Evolutionary conservation across 2,113 vertebrate genomes (phyloP).

Genomic region (Rostratula benghalensis): DNA sequence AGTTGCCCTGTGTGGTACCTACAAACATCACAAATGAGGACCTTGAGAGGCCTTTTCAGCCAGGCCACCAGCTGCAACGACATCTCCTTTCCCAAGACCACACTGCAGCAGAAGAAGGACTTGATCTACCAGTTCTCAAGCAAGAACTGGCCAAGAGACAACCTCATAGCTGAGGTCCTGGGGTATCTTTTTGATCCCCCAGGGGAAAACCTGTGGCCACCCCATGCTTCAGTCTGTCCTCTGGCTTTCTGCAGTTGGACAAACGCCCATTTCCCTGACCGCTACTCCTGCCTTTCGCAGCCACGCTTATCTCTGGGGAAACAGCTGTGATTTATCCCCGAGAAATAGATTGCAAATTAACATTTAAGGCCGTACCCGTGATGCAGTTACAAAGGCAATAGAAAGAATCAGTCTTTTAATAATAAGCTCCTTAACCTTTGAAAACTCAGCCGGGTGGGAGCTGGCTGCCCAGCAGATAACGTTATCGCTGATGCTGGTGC

Average conservation of each 20-base stretch:
- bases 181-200: not conserved
- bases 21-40: not conserved
- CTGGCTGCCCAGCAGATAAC: not conserved
- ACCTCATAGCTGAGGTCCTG: accelerated
- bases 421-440: not conserved
- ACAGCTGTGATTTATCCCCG: not conserved
- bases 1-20: not conserved
- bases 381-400: not conserved
- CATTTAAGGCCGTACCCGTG: not conserved
- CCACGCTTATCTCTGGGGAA: conserved; percentile 18
- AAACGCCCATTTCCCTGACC: not conserved
- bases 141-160: not conserved
- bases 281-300: not conserved
- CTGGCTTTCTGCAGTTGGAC: not conserved
- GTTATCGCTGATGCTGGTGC: not conserved
- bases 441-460: not conserved
- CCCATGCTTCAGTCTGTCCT: accelerated
- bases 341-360: conserved; percentile 46
- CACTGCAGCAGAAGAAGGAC: not conserved
- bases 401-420: conserved; percentile 42
- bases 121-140: not conserved
- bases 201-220: not conserved
- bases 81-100: not conserved
- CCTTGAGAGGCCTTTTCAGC: not conserved
- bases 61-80: not conserved